Evolutionary conservation across 1,140 invertebrate species (phyloP).

Genomic region (Probaryconus sp.): DNA sequence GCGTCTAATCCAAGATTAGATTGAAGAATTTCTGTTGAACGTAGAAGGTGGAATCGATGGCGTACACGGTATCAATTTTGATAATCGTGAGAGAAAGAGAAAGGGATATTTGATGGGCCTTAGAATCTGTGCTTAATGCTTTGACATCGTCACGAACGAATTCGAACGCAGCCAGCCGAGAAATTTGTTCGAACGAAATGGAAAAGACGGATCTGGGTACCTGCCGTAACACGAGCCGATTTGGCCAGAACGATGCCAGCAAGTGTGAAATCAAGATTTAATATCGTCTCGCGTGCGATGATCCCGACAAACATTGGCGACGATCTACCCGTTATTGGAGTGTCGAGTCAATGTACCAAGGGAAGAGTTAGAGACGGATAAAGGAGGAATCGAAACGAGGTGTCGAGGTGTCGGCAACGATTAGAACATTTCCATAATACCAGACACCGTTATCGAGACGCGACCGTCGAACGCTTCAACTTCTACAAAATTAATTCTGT

Average conservation of each 20-base stretch:
- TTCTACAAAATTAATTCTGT: slow-evolving; percentile 22
- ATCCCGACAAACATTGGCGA: slow-evolving; percentile 56
- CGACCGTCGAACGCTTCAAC: slow-evolving; percentile 8
- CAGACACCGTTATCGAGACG: slow-evolving; percentile 52
- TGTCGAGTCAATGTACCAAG: not conserved
- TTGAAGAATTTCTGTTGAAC: no score
- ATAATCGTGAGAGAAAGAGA: slow-evolving; percentile 44
- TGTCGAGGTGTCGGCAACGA: slow-evolving; percentile 62
- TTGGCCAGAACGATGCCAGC: slow-evolving; percentile 51
- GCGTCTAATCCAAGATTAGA: no score
- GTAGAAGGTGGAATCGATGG: slow-evolving; percentile 11
- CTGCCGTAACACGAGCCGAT: slow-evolving; percentile 70
- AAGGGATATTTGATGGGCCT: not conserved
- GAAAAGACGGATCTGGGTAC: slow-evolving; percentile 68
- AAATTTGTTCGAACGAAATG: slow-evolving; percentile 74
- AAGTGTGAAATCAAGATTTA: slow-evolving; percentile 65
- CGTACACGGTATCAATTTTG: slow-evolving; percentile 38
- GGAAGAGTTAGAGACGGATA: slow-evolving; percentile 8
- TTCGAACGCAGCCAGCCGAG: slow-evolving; percentile 69
- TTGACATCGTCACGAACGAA: slow-evolving; percentile 62
- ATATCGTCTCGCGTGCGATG: slow-evolving; percentile 62
- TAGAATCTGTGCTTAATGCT: slow-evolving; percentile 44
- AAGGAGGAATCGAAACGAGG: slow-evolving; percentile 40
- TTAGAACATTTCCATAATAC: slow-evolving; percentile 64
- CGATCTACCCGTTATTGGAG: slow-evolving; percentile 12